Evolutionary conservation across 2,797 vertebrate genomes (phyloP), one percentile per base, ranked within the genome.

Genomic region (Ctenochaetus hawaiiensis): DNA sequence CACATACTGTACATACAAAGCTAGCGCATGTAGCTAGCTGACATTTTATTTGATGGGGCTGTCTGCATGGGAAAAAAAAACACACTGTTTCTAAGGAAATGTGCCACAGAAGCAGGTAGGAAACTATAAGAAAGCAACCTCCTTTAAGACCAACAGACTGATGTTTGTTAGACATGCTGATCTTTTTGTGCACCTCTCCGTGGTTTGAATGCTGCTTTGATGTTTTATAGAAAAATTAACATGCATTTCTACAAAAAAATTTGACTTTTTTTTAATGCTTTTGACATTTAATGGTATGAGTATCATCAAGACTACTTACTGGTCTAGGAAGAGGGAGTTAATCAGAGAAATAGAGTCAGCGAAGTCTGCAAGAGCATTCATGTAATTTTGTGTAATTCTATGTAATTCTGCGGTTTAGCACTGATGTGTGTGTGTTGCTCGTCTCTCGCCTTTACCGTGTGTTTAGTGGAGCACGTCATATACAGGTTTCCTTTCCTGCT

Each of bases 341-440:
- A 75, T 22, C 13, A 71, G 44, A 60, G 26, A 70, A 78, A 71
- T 13, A 64, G 26, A 58, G 48, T 66, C 14, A 53, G 58, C 61
- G 72, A 22, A 69, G 66, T 26, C 9, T 67, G 52, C 59, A 72
- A 53, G 47, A 45, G 20, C 22, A 41, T 76, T 68, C 18, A 37
- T 82, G 71, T 82, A 61, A 73, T 76, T 75, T 61, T 18, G 52
- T 62, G 44, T 72, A 78, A 83, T 83, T 84, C 70, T 81, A 66
- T 72, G 78, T 75, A 73, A 78, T 71, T 68, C 69, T 82, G 84
- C 71, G 77, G 77, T 86, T 89, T 63, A 63, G 56, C 49, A 75
- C 58, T 20, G 22, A 68, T 59, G 75, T 64, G 22, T 51, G 60
- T 81, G 3, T 59, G 22, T 72, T 63, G 62, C 74, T 41, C 54